Percentiles rank a stretch among this genome's conserved stretches.
Conservation (phyloP, 2,113 vertebrate species). For the Boleophthalmus pectinirostris region DNA sequence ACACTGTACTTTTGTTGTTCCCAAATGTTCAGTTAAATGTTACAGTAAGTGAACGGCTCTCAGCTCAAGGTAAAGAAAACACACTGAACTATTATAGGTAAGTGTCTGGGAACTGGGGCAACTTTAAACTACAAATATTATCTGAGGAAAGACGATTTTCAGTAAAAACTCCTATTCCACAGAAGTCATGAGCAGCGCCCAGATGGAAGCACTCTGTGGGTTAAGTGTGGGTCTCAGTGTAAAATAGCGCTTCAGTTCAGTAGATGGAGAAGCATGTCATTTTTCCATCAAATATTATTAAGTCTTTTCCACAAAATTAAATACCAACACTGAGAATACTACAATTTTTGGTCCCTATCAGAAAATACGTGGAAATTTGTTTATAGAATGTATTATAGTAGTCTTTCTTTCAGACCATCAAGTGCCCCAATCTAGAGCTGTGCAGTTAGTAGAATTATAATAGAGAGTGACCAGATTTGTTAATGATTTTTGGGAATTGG, state of each 20-base stretch:
- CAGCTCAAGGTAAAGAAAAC: constrained; percentile 1
- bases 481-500: too few species aligned
- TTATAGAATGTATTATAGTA: too few species aligned
- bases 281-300: neutral
- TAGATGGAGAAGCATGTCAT: neutral
- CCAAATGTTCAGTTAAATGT: neutral
- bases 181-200: neutral
- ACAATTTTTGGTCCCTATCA: too few species aligned
- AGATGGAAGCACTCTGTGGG: constrained; percentile 6
- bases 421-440: too few species aligned
- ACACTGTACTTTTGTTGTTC: neutral
- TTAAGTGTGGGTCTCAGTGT: neutral
- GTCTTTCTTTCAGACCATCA: too few species aligned
- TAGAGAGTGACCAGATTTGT: too few species aligned
- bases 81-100: neutral
- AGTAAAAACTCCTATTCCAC: neutral
- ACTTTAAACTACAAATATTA: neutral
- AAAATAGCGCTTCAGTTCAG: neutral
- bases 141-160: neutral
- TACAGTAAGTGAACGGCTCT: constrained; percentile 1
- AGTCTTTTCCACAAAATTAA: neutral
- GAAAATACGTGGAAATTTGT: too few species aligned
- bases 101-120: constrained; percentile 2
- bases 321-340: neutral
- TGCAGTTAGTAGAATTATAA: too few species aligned